phyloP scores from a whole-genome alignment of 2,888 invertebrate species.

The Watsonalla binaria region DNA sequence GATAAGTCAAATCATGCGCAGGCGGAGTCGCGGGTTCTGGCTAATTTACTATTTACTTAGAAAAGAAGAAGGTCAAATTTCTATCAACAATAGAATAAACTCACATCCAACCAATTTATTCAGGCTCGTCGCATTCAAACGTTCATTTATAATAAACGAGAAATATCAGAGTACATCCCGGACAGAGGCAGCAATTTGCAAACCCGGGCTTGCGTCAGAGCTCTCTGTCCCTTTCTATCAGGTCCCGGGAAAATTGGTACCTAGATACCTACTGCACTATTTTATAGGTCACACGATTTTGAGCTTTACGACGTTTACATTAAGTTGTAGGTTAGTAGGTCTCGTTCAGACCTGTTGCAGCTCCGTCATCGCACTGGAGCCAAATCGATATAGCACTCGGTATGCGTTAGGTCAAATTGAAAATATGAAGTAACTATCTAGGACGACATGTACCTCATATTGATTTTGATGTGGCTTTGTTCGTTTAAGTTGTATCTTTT shows the following conservation, averaged over 20 bases:
- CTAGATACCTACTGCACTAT: slow-evolving; percentile 50
- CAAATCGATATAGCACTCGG: slow-evolving; percentile 25
- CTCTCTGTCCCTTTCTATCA: slow-evolving; percentile 58
- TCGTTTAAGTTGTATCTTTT: no score
- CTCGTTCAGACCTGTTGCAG: slow-evolving; percentile 27
- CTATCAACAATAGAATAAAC: background rate
- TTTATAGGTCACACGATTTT: slow-evolving; percentile 32
- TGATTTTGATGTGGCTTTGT: background rate
- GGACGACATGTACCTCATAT: background rate
- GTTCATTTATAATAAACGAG: slow-evolving; percentile 6
- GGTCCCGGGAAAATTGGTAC: slow-evolving; percentile 50
- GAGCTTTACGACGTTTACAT: slow-evolving; percentile 32
- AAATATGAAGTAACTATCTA: slow-evolving; percentile 8
- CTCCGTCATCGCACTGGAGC: slow-evolving; percentile 23
- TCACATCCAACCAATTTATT: background rate
- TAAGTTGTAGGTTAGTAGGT: slow-evolving; percentile 16
- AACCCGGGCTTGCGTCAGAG: slow-evolving; percentile 32
- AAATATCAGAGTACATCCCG: slow-evolving; percentile 46
- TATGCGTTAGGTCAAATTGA: slow-evolving; percentile 17
- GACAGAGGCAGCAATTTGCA: slow-evolving; percentile 34
- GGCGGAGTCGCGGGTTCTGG: no score
- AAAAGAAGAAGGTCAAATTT: background rate
- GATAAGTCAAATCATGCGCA: no score
- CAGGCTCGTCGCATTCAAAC: slow-evolving; percentile 2
- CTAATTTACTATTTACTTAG: no score